Evolutionary conservation across 2,888 invertebrate genomes (phyloP), one percentile per base, ranked within the genome.

Genomic region (Anorthoa munda): DNA sequence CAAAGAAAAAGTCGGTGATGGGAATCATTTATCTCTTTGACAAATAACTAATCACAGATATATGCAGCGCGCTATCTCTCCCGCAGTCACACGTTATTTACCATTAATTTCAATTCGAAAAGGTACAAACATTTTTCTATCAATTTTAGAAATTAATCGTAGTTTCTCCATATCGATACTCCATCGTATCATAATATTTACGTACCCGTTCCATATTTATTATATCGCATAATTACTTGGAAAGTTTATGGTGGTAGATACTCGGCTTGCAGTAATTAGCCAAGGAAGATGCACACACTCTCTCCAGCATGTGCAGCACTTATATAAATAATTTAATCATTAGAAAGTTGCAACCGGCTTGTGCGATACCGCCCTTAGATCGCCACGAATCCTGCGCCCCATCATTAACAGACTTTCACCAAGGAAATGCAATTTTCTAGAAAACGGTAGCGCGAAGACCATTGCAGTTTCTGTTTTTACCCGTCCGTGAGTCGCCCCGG

Each of bases 371-470:
- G 91, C 92, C 93, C 93, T 94, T 92, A 92, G 89, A 89, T 88
- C 88, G 87, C 88, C 90, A 90, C 87, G 91, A 92, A 91, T 93
- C 92, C 93, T 93, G 91, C 92, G 92, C 92, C 94, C 93, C 93
- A 88, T 94, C 91, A 95, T 95, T 95, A 94, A 88, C 83, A 82
- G 82, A 94, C 96, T 96, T 96, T 96, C 96, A 94, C 96, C 89
- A 88, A 94, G 95, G 95, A 96, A 95, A 95, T 90, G 95, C 92
- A 94, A 96, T 95, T 96, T 95, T 95, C 94, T 96, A 96, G 95
- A 95, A 96, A 95, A 96, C 95, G 93, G 95, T 95, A 95, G 95
- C 95, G 90, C 89, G 93, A 95, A 93, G 92, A 93, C 87, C 90
- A 92, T 90, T 90, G 90, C 82, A 90, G 92, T 94, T 92, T 95